Evolutionary conservation across 2,113 vertebrate genomes (phyloP).

Genomic region (Anarrhichthys ocellatus): DNA sequence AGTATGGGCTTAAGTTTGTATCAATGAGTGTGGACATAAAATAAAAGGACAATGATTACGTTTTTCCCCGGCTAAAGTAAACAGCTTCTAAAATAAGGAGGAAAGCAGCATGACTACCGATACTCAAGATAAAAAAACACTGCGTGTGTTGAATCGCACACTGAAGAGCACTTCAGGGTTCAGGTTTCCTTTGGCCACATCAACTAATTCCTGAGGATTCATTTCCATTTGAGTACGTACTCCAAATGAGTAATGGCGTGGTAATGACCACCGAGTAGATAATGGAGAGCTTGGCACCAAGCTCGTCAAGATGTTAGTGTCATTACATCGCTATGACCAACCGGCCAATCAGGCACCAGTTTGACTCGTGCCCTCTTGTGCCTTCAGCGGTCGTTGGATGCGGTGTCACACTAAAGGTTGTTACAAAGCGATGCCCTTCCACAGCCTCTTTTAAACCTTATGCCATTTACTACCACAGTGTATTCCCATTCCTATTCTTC

Average conservation of each 20-base stretch:
- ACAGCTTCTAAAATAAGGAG: neutral
- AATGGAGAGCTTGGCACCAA: conserved; percentile 66
- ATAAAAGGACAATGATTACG: neutral
- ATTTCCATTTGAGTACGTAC: conserved; percentile 58
- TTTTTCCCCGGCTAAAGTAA: neutral
- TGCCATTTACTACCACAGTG: conserved; percentile 3
- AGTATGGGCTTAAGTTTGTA: conserved; percentile 27
- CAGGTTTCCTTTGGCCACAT: conserved; percentile 25
- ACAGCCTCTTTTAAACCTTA: neutral
- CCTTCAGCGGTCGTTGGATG: conserved; percentile 32
- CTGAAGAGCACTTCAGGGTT: conserved; percentile 15
- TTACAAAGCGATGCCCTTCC: conserved; percentile 18
- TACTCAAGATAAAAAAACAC: neutral
- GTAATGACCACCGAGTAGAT: conserved; percentile 65
- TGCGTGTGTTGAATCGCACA: conserved; percentile 3
- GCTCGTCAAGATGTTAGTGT: conserved; percentile 62
- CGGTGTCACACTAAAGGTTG: conserved; percentile 35
- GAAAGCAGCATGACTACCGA: neutral
- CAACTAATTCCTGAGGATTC: conserved; percentile 49
- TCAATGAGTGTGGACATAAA: conserved; percentile 5
- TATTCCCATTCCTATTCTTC: conserved; percentile 3
- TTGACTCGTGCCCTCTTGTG: conserved; percentile 43
- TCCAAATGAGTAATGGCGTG: conserved; percentile 62
- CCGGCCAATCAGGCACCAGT: conserved; percentile 64
- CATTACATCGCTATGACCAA: conserved; percentile 54